These are phyloP conservation scores for Rhinogobio ventralis DNA, from an alignment of 2,797 vertebrate genomes.

Conservation along the genomic window DNA sequence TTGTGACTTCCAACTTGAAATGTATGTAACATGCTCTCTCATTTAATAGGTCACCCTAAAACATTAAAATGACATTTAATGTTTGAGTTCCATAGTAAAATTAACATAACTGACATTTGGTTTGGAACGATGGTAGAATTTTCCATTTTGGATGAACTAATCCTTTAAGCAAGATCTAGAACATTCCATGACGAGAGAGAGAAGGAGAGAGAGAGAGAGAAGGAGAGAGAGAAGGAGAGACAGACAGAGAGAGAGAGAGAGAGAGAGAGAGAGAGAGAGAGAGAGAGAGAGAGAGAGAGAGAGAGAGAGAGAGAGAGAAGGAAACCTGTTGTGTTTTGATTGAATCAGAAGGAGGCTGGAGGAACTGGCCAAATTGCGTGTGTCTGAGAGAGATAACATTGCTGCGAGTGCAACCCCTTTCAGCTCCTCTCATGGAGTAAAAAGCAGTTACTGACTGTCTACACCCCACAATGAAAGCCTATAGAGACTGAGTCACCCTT, in stretches of 20 bases:
- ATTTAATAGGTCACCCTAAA: neutral
- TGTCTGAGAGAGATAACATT: slow-evolving; percentile 57
- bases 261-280: slow-evolving; percentile 13
- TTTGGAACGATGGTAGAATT: neutral
- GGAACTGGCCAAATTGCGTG: slow-evolving; percentile 50
- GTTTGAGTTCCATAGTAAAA: neutral
- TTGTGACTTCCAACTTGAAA: neutral
- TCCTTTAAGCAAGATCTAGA: neutral
- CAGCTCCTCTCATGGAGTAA: slow-evolving; percentile 45
- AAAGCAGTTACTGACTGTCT: slow-evolving; percentile 49
- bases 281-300: neutral
- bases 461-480: slow-evolving; percentile 39
- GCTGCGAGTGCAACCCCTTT: slow-evolving; percentile 46
- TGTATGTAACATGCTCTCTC: neutral
- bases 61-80: neutral
- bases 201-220: neutral
- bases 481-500: slow-evolving; percentile 48
- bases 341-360: slow-evolving; percentile 51
- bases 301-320: neutral
- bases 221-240: neutral
- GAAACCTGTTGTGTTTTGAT: slow-evolving; percentile 56
- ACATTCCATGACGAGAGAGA: neutral
- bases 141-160: neutral
- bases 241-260: neutral
- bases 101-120: neutral